Evolutionary conservation across 2,797 vertebrate genomes (phyloP).

Genomic region (Myripristis murdjan): DNA sequence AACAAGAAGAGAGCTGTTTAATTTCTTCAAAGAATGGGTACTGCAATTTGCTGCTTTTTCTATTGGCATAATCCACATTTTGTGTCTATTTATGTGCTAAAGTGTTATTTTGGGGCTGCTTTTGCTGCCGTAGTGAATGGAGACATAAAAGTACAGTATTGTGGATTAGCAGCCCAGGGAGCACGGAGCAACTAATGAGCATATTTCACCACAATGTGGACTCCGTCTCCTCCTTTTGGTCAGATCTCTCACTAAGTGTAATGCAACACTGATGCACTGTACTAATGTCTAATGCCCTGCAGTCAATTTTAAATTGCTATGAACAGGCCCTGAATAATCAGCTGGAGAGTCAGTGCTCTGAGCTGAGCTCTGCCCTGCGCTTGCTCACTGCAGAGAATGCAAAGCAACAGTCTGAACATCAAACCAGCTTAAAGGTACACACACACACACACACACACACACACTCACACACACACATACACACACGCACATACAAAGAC

Average conservation of each 20-base stretch:
- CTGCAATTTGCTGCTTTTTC: no score
- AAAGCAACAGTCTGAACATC: conserved; percentile 72
- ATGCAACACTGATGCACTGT: background rate
- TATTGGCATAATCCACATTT: no score
- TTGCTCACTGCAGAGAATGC: conserved; percentile 76
- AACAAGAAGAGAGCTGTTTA: no score
- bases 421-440: conserved; percentile 75
- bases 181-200: no score
- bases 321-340: conserved; percentile 78
- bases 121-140: no score
- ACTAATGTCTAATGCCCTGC: background rate
- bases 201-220: no score
- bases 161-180: no score
- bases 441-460: background rate
- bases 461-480: background rate
- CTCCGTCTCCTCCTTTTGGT: no score
- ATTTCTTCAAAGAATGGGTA: no score
- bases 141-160: no score
- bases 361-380: conserved; percentile 73
- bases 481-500: background rate
- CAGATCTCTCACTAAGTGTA: background rate
- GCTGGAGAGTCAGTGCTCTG: conserved; percentile 76
- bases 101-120: no score
- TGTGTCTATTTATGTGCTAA: no score
- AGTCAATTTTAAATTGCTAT: background rate